Conservation (phyloP, 2,888 invertebrate genomes). For the Elgonia sp. region DNA sequence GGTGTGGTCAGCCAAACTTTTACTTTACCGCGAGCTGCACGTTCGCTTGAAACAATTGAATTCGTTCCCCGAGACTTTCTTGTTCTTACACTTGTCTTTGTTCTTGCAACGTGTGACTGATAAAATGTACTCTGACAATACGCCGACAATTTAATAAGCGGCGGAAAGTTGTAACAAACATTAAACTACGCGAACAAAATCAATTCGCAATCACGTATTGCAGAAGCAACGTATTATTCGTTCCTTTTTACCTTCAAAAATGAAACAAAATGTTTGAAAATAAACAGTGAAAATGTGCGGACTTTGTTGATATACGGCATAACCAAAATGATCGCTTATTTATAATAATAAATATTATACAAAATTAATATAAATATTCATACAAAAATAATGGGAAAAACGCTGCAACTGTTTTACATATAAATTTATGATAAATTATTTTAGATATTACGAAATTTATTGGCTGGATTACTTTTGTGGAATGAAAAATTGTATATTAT, state of each 20-base stretch:
- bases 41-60: constrained; percentile 57
- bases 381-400: constrained; percentile 9
- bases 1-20: constrained; percentile 69
- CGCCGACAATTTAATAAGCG: constrained; percentile 10
- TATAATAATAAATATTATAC: too few relatives aligned
- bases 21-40: constrained; percentile 40
- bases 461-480: neutral
- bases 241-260: too few relatives aligned
- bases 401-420: constrained; percentile 4
- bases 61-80: constrained; percentile 33
- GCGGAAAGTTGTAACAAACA: constrained; percentile 3
- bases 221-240: too few relatives aligned
- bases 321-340: neutral
- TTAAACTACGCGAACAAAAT: constrained; percentile 24
- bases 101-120: constrained; percentile 30
- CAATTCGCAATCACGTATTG: constrained; percentile 11
- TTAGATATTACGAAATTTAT: neutral
- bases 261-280: too few relatives aligned
- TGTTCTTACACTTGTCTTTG: constrained; percentile 31
- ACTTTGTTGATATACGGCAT: too few relatives aligned
- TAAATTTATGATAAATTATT: constrained; percentile 17
- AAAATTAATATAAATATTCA: constrained; percentile 41
- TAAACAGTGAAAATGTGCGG: too few relatives aligned
- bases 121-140: constrained; percentile 4
- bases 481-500: constrained; percentile 21